Evolutionary conservation across 2,797 vertebrate genomes (phyloP).

Genomic region (Enteromius radiatus): DNA sequence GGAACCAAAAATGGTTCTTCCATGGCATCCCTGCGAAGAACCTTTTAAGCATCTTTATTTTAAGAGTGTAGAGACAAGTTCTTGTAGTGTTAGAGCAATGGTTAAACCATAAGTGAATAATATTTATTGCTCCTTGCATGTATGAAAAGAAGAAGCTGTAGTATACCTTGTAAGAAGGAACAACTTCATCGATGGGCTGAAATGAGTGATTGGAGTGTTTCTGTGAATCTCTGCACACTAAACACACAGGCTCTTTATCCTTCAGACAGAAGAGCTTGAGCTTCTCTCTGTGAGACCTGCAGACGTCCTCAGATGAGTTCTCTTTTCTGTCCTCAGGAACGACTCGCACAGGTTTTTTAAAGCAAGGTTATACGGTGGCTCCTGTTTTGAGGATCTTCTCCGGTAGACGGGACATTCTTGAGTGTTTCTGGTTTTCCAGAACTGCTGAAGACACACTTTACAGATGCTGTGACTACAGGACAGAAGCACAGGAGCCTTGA

Average conservation of each 20-base stretch:
- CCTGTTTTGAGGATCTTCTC: neutral
- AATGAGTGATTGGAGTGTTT: neutral
- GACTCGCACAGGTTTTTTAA: neutral
- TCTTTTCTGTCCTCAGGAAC: neutral
- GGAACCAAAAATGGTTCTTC: too few relatives aligned
- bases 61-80: neutral
- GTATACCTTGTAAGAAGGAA: neutral
- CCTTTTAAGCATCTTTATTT: too few relatives aligned
- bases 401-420: neutral
- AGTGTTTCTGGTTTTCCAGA: neutral
- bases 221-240: constrained; percentile 4
- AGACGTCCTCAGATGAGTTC: neutral
- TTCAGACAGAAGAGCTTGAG: neutral
- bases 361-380: neutral
- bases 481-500: neutral
- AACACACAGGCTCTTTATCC: neutral
- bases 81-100: neutral
- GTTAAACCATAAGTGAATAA: neutral
- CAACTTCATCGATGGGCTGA: neutral
- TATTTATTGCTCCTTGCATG: neutral
- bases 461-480: constrained; percentile 4
- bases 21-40: too few relatives aligned
- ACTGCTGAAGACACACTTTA: neutral
- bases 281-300: neutral
- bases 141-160: neutral